Conservation (phyloP, 2,113 vertebrate species). For the Cottus gobio region DNA sequence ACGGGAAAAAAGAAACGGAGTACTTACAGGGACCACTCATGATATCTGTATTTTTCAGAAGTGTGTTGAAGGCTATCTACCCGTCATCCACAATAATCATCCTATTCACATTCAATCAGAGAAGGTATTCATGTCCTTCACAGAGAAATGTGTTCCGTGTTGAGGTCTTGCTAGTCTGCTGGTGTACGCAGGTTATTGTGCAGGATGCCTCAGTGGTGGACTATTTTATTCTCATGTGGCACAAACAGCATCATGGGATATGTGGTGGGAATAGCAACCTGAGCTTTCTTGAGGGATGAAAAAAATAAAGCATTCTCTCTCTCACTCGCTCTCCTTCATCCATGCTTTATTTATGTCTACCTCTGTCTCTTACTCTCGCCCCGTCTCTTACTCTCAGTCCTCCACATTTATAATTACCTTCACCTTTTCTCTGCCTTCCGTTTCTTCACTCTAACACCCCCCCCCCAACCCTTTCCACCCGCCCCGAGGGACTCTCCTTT, state of each 20-base stretch:
- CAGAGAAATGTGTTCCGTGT: constrained; percentile 23
- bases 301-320: constrained; percentile 36
- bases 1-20: constrained; percentile 18
- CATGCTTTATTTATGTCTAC: constrained; percentile 69
- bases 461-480: neutral
- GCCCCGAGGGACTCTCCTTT: constrained; percentile 31
- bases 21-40: constrained; percentile 3
- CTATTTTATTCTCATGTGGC: constrained; percentile 37
- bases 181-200: constrained; percentile 25
- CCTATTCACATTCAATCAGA: constrained; percentile 58
- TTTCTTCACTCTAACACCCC: constrained; percentile 12
- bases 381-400: constrained; percentile 30
- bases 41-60: constrained; percentile 30
- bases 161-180: constrained; percentile 4
- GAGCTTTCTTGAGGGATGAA: constrained; percentile 14
- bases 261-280: constrained; percentile 34
- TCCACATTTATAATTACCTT: constrained; percentile 53
- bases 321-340: constrained; percentile 17
- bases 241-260: constrained; percentile 32
- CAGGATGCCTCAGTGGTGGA: constrained; percentile 27
- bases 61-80: constrained; percentile 10
- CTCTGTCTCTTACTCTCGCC: constrained; percentile 35
- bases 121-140: constrained; percentile 19
- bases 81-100: constrained; percentile 46
- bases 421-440: constrained; percentile 47